Evolutionary conservation across 2,113 vertebrate species (phyloP), one percentile per base, ranked within the genome.

Genomic region (Aptenodytes forsteri): DNA sequence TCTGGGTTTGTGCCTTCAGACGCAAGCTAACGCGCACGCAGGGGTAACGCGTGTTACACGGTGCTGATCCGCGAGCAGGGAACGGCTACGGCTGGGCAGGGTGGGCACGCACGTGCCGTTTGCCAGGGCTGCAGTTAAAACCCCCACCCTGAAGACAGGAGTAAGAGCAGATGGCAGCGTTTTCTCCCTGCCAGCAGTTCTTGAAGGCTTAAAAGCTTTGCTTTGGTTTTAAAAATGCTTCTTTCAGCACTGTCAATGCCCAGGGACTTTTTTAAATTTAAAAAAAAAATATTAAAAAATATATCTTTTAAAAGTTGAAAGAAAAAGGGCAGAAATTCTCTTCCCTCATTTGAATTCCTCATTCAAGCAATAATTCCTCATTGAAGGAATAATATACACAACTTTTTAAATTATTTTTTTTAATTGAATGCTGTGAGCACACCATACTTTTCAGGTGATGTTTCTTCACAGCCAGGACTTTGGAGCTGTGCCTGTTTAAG

Each of bases 41-140:
- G n/a, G 47, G n/a, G 34, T 22, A 32, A 10, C 4, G 13, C 2
- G 26, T 11, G 42, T 12, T 5, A 14, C 6, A 1, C 0, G 13
- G n/a, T 7, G 69, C 69, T 18, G 78, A 27, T 2, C 20, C 8
- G 3, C 10, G 59, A 17, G 56, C n/a, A 10, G 36, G 66, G 50
- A 5, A 10, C 1, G 21, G 36, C 64, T 9, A 1, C 16, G 8
- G 70, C 32, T 3, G 15, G 56, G 71, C 40, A 54, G 61, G n/a
- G 11, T 10, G 58, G 32, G 29, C 4, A 4, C 4, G 2, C 14
- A 2, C 1, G 5, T 3, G 32, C 47, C 9, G 1, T 17, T 32
- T 4, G 15, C 25, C 36, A 8, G 40, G 29, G 23, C 49, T 76
- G 49, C 14, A 21, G 62, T 22, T 14, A 58, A 86, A 77, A 8